Evolutionary conservation across 2,113 vertebrate species (phyloP).

Genomic region (Oenanthe oenanthe): DNA sequence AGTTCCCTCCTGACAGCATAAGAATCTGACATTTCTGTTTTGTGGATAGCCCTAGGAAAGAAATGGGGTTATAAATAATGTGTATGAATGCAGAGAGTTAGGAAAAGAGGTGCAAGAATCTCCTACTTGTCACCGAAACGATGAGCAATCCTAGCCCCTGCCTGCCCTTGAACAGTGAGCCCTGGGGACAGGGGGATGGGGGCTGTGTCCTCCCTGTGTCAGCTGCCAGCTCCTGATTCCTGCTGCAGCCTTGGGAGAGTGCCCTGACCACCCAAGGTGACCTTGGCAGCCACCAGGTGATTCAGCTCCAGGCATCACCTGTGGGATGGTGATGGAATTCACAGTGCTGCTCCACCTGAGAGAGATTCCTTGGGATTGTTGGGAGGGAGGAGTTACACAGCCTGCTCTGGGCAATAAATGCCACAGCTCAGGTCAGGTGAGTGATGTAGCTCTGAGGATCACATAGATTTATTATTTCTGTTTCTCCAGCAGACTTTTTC

Average conservation of each 20-base stretch:
- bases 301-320: neutral
- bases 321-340: neutral
- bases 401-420: neutral
- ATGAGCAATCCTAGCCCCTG: neutral
- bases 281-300: no score
- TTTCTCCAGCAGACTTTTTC: neutral
- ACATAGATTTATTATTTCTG: neutral
- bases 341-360: rapidly evolving
- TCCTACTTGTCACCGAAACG: neutral
- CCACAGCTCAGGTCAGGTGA: neutral
- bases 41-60: neutral
- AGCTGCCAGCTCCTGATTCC: neutral
- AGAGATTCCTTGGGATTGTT: neutral
- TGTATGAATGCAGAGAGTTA: neutral
- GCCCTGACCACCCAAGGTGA: neutral
- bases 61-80: neutral
- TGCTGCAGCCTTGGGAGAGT: neutral
- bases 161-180: neutral
- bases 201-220: neutral
- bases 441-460: neutral
- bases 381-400: neutral
- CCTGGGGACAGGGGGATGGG: neutral
- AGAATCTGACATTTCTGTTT: slow-evolving; percentile 23
- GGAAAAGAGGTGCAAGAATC: neutral
- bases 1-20: neutral